Evolutionary conservation across 2,888 invertebrate species (phyloP).

Genomic region (Andrena bicolor): DNA sequence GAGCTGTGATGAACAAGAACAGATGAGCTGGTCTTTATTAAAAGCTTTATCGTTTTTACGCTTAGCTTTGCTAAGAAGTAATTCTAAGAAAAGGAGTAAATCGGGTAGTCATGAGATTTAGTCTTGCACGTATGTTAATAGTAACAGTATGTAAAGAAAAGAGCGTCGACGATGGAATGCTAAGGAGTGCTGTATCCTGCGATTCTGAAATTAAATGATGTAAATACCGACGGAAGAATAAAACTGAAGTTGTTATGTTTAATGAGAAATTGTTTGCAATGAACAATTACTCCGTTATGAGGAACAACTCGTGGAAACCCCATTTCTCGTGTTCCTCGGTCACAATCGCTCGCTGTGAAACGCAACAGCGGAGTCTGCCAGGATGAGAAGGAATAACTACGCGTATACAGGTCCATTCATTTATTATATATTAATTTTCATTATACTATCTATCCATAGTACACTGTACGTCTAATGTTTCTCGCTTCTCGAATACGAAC

Average conservation of each 20-base stretch:
- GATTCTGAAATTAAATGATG: not conserved
- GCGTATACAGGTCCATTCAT: conserved; percentile 78
- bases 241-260: conserved; percentile 1
- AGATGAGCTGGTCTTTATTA: conserved; percentile 56
- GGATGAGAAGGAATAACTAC: not conserved
- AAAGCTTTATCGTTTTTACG: conserved; percentile 49
- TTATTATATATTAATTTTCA: conserved; percentile 83
- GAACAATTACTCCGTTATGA: not conserved
- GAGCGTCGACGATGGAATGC: too few species aligned
- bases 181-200: too few species aligned
- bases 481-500: conserved; percentile 80
- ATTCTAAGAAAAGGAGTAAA: too few species aligned
- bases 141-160: not conserved
- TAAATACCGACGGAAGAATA: not conserved
- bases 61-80: not conserved
- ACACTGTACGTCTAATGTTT: conserved; percentile 75
- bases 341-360: not conserved
- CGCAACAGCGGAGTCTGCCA: not conserved
- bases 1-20: not conserved
- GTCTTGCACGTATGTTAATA: not conserved
- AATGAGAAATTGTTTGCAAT: not conserved
- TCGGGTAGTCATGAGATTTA: not conserved
- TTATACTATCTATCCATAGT: conserved; percentile 81
- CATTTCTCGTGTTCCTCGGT: not conserved
- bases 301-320: not conserved